Evolutionary conservation across 2,113 vertebrate genomes (phyloP).

Genomic region (Catharus fuscescens): DNA sequence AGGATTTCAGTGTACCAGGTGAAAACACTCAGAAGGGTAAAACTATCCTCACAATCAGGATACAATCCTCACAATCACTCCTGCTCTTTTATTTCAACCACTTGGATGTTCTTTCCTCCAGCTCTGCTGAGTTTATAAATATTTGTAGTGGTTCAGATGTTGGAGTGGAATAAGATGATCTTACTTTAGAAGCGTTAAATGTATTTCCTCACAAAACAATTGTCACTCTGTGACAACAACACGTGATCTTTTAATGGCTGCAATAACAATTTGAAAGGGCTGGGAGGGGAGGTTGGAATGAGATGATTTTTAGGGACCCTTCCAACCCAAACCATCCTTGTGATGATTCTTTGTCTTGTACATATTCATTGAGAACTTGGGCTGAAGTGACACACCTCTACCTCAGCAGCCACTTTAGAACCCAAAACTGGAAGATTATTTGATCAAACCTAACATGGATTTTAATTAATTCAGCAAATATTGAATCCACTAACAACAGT

Average conservation of each 20-base stretch:
- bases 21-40: not conserved
- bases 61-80: not conserved
- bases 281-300: not conserved
- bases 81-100: not conserved
- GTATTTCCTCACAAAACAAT: not conserved
- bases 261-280: not conserved
- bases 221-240: not conserved
- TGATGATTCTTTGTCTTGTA: not conserved
- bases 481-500: not conserved
- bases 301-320: not conserved
- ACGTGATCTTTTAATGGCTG: not conserved
- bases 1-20: not conserved
- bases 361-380: not conserved
- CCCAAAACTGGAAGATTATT: not conserved
- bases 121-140: not conserved
- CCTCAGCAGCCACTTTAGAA: not conserved
- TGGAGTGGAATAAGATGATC: not conserved
- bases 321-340: not conserved
- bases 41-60: not conserved
- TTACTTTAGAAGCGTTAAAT: not conserved
- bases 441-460: not conserved
- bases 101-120: not conserved
- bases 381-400: not conserved
- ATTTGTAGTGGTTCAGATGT: conserved; percentile 8
- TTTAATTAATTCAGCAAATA: conserved; percentile 28